Base-by-base conservation (phyloP, 1,140 invertebrate genomes). In the Drosophila rufa region DNA sequence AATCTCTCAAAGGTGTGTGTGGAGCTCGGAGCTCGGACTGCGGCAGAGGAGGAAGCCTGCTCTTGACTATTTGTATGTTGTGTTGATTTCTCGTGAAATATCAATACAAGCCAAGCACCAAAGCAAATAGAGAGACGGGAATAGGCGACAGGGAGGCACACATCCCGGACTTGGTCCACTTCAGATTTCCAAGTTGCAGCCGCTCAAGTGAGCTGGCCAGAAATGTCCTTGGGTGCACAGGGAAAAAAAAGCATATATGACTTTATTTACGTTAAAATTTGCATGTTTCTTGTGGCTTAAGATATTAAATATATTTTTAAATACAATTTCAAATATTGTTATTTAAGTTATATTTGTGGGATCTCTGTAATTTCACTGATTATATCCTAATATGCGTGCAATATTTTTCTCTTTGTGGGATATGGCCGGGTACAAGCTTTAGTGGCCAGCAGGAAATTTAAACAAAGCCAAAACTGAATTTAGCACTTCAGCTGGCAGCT, bases 71-170 rank as follows among this genome's bases (percentile, higher is more conserved):
- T 89, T 84, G 84, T 83, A 64, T 78, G 71, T 67, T 62, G 73
- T 89, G 84, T 80, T 89, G 84, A 89, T 89, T 89, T 89, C 80
- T 83, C 75, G 80, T 84, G 77, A 89, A 87, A 87, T 84, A 89
- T 87, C 84, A 87, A 89, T 84, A 80, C 80, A 78, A 70, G 45
- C 71, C 79, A 82, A 85, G 82, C 79, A 85, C 53, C 60, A 64
- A 65, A 51, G 69, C 81, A 83, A 80, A 84, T 76, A 83, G 33
- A 42, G 27, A 14, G 30, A 55, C 27, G 70, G 45, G 61, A 64
- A 48, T 6, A 5, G 48, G 5, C 9, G n/a, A 40, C 17, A 51
- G n/a, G 60, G 19, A 66, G 65, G 33, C 25, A 47, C 65, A 69
- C 51, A 43, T 42, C 19, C 51, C 38, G 66, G 69, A 50, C 69